Base-by-base conservation (phyloP, 92 coral and sea anemone genomes). In the Scolanthus callimorphus region DNA sequence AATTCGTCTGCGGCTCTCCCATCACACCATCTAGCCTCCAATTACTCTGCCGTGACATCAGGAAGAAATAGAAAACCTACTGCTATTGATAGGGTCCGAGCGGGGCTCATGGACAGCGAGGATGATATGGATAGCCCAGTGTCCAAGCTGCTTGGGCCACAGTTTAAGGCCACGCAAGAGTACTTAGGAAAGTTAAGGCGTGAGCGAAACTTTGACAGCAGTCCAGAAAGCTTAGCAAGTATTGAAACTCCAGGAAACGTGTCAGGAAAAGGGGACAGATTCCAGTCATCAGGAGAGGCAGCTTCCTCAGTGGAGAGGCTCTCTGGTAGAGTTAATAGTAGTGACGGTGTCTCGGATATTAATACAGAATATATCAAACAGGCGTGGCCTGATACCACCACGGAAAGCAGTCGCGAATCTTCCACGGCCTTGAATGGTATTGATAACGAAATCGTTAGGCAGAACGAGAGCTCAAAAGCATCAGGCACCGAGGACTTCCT, bases 101-200 rank as follows among this genome's bases (percentile, higher is more conserved):
- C 65, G 28, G 71, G 75, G 47, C 74, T 74, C 50, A 30, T 86
- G 55, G 60, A 65, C 56, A 76, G 89, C 44, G 85, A 77, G 4
- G 76, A 63, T 34, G 91, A 88, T 25, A 84, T 66, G 1, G 89
- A 83, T 23, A 94, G 99, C 52, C 99, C 99, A 0, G 99, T 94
- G 10, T 89, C 99, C 0, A 84, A 84, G 65, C 83, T 94, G 31
- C 85, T 94, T 11, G 99, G 99, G 17, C 99, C 99, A 49, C 84
- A 88, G 60, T 94, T 94, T 60, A 90, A 74, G 57, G 94, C 94
- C 2, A 85, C 95, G 1, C 94, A 94, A 39, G 65, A 94, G 28
- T 85, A 85, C 73, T 67, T 94, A 37, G 71, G 65, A 20, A 80
- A 72, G 46, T 57, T 87, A 51, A 87, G 70, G 57, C 78, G 64